These are phyloP conservation scores for Dolichopus griseipennis DNA, from an alignment of 2,888 invertebrate genomes.

Conservation along the genomic window DNA sequence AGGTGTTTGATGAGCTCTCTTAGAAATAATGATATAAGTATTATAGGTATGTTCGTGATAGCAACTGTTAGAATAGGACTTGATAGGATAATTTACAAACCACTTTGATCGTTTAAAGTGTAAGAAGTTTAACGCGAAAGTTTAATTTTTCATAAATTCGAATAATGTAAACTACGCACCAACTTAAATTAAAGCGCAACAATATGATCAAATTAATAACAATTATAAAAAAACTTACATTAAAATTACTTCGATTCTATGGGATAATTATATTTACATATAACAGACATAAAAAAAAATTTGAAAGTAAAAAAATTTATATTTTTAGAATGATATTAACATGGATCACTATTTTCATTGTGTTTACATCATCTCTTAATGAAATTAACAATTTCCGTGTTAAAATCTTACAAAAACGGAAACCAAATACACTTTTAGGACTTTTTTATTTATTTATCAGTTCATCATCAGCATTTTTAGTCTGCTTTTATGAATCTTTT, in stretches of 20 bases:
- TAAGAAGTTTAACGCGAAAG: too few species aligned
- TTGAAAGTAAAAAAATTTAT: slow-evolving; percentile 13
- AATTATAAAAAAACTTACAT: neutral
- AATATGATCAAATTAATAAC: neutral
- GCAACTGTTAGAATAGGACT: too few species aligned
- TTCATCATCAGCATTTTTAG: neutral
- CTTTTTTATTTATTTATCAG: neutral
- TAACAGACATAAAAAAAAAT: slow-evolving; percentile 12
- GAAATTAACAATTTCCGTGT: neutral
- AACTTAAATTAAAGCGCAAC: too few species aligned
- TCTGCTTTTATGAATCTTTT: neutral
- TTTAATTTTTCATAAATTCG: too few species aligned
- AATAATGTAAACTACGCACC: too few species aligned
- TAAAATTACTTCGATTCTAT: neutral
- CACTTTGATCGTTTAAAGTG: too few species aligned
- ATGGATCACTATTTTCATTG: neutral
- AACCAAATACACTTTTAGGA: neutral
- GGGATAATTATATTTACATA: slow-evolving; percentile 16
- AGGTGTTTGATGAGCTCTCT: too few species aligned
- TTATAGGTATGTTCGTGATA: too few species aligned
- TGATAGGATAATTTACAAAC: too few species aligned
- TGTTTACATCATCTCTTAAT: slow-evolving; percentile 12
- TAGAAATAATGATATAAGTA: too few species aligned
- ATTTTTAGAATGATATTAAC: slow-evolving; percentile 11
- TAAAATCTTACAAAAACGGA: neutral